phyloP scores from a whole-genome alignment of 2,888 invertebrate genomes.

The Chrysomela aeneicollis region DNA sequence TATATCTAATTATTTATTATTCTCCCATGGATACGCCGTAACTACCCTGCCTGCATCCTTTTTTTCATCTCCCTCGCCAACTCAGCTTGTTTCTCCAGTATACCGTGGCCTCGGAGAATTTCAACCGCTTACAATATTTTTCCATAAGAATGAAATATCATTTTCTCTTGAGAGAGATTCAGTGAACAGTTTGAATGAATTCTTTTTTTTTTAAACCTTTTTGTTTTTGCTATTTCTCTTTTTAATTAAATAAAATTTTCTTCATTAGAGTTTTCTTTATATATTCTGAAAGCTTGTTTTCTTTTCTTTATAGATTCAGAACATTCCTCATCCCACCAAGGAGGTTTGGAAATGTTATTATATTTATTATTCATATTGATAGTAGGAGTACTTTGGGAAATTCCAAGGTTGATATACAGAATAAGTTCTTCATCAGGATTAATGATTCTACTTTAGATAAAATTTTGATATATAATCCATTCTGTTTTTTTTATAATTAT shows the following conservation, averaged over 20 bases:
- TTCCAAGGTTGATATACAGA: neutral
- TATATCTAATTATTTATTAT: too few species aligned
- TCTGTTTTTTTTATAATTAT: neutral
- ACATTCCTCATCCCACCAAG: conserved; percentile 7
- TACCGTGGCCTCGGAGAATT: too few species aligned
- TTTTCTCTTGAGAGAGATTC: neutral
- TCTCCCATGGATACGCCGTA: too few species aligned
- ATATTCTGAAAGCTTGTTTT: neutral
- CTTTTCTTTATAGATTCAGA: neutral
- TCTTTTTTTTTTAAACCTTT: neutral
- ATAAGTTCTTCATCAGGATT: neutral
- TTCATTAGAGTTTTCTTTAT: neutral
- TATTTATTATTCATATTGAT: neutral
- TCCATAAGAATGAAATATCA: too few species aligned
- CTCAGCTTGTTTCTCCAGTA: too few species aligned
- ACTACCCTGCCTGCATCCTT: too few species aligned
- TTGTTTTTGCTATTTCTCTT: neutral
- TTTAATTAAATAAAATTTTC: neutral
- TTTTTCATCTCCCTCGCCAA: too few species aligned
- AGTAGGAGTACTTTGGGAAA: neutral
- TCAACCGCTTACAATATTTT: too few species aligned
- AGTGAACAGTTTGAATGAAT: neutral
- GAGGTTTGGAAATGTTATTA: neutral
- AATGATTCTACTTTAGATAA: neutral
- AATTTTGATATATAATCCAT: neutral